A percentile compares a stretch with the other conserved stretches of the same genome.
These are phyloP conservation scores for Resseliella maxima DNA, from an alignment of 2,888 invertebrate genomes.

Conservation along the genomic window DNA sequence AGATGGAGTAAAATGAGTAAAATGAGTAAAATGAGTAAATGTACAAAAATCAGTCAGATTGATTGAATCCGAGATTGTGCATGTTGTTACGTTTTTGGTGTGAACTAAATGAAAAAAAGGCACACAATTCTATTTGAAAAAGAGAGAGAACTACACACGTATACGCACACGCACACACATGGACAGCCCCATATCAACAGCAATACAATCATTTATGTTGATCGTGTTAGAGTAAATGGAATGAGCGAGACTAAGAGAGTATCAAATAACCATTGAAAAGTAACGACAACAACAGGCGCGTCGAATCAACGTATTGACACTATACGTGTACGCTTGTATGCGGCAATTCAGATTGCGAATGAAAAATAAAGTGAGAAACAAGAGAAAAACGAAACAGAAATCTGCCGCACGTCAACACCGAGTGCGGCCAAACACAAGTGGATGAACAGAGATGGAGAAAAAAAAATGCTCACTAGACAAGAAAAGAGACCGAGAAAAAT, in stretches of 20 bases:
- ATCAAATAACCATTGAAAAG: slow-evolving; percentile 11
- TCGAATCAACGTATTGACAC: slow-evolving; percentile 14
- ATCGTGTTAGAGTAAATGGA: neutral
- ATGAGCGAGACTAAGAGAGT: neutral
- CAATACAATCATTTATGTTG: neutral
- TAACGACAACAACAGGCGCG: slow-evolving; percentile 3
- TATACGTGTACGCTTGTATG: neutral
- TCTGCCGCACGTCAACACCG: neutral
- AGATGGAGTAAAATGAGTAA: neutral
- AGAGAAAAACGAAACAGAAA: neutral
- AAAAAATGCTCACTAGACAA: neutral
- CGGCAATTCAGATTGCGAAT: neutral
- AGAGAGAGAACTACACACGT: neutral
- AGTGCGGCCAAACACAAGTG: neutral
- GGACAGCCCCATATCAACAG: slow-evolving; percentile 1
- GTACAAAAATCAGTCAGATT: slow-evolving; percentile 9
- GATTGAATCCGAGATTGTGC: slow-evolving; percentile 38
- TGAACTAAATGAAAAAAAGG: slow-evolving; percentile 12
- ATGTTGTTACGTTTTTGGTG: slow-evolving; percentile 29
- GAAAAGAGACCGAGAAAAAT: neutral
- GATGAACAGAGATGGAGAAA: neutral
- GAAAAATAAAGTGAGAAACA: neutral
- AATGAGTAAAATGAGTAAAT: neutral
- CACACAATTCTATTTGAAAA: neutral
- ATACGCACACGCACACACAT: slow-evolving; percentile 35